Base-by-base conservation (phyloP, 2,888 invertebrate species). In the Drosophila helvetica region DNA sequence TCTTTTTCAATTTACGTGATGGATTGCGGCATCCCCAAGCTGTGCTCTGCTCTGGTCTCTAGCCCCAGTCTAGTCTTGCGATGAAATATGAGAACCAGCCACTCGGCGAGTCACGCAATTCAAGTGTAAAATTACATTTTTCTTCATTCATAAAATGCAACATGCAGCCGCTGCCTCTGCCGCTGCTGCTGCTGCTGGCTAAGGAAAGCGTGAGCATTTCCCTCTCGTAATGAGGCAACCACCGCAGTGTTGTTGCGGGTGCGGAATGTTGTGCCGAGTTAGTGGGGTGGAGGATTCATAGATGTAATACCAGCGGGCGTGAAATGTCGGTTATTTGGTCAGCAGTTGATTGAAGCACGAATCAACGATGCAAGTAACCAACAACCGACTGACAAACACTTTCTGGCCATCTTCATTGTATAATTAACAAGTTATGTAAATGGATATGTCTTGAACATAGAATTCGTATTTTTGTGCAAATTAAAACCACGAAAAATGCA, bases 171-270 rank as follows among this genome's bases (percentile, higher is more conserved):
- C 30, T 25, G 48, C 22, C 17, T 63, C 42, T 52, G 46, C 17
- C 6, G 27, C 9, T 33, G 51, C n/a, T 17, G 25, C 30, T 15
- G 45, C 27, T 15, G 59, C 59, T 54, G 50, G 47, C 69, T 61
- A 56, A 62, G 85, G 78, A 81, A 81, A 86, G 86, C 83, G 80
- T 86, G 79, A 83, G 80, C 80, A 74, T 77, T 80, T 83, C 83
- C 77, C 66, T 50, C 50, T 56, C 8, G 66, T 66, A 56, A 66
- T 66, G 66, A 66, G 56, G 66, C 66, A 66, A 66, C 66, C 66
- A 50, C 65, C 65, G 56, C 45, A 61, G 68, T 58, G 74, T 80
- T 79, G 77, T 80, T 75, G 79, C 61, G 38, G 38, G 38, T 64
- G 56, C 67, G 45, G 68, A 47, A 56, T 65, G 53, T 57, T 58